Conservation (phyloP, 2,888 invertebrate species). For the Thecophora atra region DNA sequence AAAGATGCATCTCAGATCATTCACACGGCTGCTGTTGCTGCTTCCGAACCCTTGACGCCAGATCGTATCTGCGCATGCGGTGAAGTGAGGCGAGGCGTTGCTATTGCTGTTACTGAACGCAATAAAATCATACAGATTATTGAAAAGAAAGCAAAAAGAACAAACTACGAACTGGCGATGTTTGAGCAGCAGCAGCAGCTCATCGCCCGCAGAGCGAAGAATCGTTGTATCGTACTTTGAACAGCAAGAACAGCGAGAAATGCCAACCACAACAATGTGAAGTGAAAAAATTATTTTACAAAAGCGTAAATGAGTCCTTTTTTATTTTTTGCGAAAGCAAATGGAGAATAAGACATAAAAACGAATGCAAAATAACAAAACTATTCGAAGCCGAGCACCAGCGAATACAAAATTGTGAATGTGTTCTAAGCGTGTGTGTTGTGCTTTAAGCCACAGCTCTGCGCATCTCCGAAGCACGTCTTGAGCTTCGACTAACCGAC, state of each 20-base stretch:
- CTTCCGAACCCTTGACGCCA: background rate
- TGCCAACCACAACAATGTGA: conserved; percentile 8
- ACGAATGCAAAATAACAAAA: conserved; percentile 30
- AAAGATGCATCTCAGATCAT: conserved; percentile 31
- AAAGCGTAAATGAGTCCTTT: conserved; percentile 4
- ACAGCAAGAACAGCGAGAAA: conserved; percentile 1
- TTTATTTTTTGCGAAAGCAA: background rate
- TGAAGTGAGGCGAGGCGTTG: conserved; percentile 6
- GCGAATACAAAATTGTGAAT: background rate
- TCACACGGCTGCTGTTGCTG: conserved; percentile 28
- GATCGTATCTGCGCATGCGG: background rate
- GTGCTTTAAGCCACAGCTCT: conserved; percentile 17
- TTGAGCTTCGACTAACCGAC: conserved; percentile 20
- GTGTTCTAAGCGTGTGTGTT: conserved; percentile 12
- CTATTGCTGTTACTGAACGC: conserved; percentile 3
- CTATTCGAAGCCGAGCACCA: background rate
- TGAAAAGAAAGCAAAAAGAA: background rate
- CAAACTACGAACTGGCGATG: conserved; percentile 21
- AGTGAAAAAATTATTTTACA: conserved; percentile 16
- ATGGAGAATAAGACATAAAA: conserved; percentile 4
- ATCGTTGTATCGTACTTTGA: conserved; percentile 33
- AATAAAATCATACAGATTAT: conserved; percentile 35
- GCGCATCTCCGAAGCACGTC: conserved; percentile 28
- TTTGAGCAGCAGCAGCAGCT: background rate
- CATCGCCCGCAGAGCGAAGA: background rate